phyloP scores from a whole-genome alignment of 2,797 vertebrate genomes.

The Danio jaintianensis region DNA sequence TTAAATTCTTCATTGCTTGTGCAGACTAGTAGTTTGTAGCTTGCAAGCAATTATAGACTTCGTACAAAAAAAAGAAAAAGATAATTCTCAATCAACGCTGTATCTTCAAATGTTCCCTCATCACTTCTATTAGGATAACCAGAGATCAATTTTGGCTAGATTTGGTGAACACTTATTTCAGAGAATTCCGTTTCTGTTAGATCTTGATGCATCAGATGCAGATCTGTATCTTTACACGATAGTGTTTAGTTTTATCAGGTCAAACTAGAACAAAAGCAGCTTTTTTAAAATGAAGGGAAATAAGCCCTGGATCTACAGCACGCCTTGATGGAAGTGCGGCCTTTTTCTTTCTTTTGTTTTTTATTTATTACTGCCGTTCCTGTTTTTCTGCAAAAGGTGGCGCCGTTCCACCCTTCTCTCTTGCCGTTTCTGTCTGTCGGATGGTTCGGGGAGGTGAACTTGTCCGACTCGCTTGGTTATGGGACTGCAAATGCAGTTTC shows the following conservation, averaged over 20 bases:
- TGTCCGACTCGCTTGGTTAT: neutral
- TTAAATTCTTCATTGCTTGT: neutral
- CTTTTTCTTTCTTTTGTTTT: neutral
- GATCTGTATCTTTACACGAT: constrained; percentile 11
- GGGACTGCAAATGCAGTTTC: neutral
- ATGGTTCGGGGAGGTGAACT: neutral
- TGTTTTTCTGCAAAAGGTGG: constrained; percentile 31
- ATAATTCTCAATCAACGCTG: neutral
- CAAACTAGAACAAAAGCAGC: constrained; percentile 20
- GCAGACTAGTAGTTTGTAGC: constrained; percentile 22
- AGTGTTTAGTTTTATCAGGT: constrained; percentile 15
- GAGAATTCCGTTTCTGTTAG: neutral
- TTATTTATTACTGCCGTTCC: neutral
- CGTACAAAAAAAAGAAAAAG: constrained; percentile 8
- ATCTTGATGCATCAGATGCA: neutral
- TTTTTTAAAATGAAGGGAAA: constrained; percentile 2
- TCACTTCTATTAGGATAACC: neutral
- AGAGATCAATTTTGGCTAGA: constrained; percentile 1
- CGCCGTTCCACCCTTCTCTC: constrained; percentile 9
- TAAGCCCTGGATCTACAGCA: neutral
- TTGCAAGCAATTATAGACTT: constrained; percentile 17
- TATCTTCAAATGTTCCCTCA: constrained; percentile 5
- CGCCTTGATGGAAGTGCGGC: neutral
- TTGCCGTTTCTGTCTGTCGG: neutral
- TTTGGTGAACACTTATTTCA: neutral